phyloP scores from a whole-genome alignment of 2,113 vertebrate genomes.

The Hyperopisus bebe region DNA sequence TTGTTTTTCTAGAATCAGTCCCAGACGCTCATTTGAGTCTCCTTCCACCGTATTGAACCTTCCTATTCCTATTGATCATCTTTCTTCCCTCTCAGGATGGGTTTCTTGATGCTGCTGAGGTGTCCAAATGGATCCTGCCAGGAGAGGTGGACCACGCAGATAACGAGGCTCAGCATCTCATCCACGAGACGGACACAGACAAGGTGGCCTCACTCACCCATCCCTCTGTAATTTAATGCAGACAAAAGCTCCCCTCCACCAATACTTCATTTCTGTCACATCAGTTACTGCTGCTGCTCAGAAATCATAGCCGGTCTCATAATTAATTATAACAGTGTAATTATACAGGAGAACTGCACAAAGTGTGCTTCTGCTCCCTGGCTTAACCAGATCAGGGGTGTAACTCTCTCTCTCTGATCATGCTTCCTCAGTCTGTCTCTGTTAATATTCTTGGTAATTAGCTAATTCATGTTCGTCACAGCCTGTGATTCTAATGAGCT shows the following conservation, averaged over 20 bases:
- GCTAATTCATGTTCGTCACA: background rate
- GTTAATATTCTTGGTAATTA: slow-evolving; percentile 14
- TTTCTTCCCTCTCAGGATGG: slow-evolving; percentile 59
- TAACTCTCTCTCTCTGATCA: background rate
- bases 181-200: slow-evolving; percentile 73
- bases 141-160: slow-evolving; percentile 75
- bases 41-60: background rate
- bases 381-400: background rate
- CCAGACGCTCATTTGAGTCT: background rate
- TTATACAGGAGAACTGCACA: background rate
- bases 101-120: slow-evolving; percentile 64
- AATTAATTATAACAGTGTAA: background rate
- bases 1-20: background rate
- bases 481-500: slow-evolving; percentile 14
- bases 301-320: background rate
- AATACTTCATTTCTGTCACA: background rate
- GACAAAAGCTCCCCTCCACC: background rate
- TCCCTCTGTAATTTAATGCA: background rate
- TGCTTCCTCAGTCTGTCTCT: background rate
- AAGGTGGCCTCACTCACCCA: slow-evolving; percentile 53
- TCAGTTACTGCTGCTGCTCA: background rate
- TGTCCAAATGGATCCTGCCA: slow-evolving; percentile 76
- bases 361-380: background rate
- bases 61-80: too few species aligned
- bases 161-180: slow-evolving; percentile 78